Base-by-base conservation (phyloP, 2,797 vertebrate genomes). In the Lepus oiostolus region DNA sequence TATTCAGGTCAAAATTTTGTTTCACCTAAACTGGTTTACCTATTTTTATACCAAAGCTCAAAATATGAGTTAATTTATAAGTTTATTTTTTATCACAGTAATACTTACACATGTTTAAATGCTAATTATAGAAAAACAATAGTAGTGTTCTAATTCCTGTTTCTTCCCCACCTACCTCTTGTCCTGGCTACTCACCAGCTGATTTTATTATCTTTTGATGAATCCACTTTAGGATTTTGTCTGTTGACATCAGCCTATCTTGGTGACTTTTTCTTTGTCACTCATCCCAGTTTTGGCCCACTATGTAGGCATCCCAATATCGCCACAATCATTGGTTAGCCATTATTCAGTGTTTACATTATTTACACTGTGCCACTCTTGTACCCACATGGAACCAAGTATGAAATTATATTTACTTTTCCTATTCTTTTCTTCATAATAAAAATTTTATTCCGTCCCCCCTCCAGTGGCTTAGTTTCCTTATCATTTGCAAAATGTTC, bases 341-440 rank as follows among this genome's bases (percentile, higher is more conserved):
- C 38, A 85, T 84, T 84, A 28, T 89, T 70, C 42, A 79, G 12
- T 72, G 32, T 92, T 85, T 75, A 62, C 7, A 16, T 72, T 85
- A 47, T 65, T 67, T 91, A 77, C 72, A 60, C 58, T 28, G 5
- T 91, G 70, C n/a, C 42, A 30, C 1, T 58, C 14, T 63, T 63
- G 52, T 86, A 67, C 62, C 42, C 70, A 71, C 52, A 65, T 76
- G 2, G 2, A 82, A 42, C 54, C 38, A 82, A 17, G 28, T 81
- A 21, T 42, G 80, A 24, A 54, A 58, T 24, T 74, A 11, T 62
- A 35, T 95, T 6, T 82, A 68, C 75, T 71, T 90, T 22, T 63
- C 86, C 63, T 30, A 58, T 81, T 76, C 10, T 7, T 50, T 85
- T 67, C 35, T 16, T 63, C 8, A 22, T 63, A 63, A 86, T 58